Conservation (phyloP, 2,888 invertebrate species). For the Napeogenes inachia region DNA sequence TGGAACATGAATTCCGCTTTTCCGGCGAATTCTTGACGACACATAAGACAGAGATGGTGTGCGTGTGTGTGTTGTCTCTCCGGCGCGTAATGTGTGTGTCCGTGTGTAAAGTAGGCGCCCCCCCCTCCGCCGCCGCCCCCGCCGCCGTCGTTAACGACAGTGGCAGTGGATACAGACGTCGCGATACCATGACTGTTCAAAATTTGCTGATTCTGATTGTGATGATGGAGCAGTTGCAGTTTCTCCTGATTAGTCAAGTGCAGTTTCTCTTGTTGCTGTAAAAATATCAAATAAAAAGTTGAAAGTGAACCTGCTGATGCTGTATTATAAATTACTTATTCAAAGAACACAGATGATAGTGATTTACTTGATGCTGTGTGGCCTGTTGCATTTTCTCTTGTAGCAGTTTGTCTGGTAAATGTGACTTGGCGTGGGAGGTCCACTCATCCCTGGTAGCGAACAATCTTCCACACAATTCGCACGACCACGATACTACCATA, state of each 20-base stretch:
- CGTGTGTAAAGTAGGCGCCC: constrained; percentile 68
- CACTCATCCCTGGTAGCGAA: constrained; percentile 86
- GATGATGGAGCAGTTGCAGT: constrained; percentile 67
- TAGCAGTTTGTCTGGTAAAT: constrained; percentile 77
- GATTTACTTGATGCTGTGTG: constrained; percentile 61
- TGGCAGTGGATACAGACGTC: constrained; percentile 65
- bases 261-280: constrained; percentile 71
- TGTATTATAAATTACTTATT: no score
- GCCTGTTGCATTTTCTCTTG: constrained; percentile 72
- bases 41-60: constrained; percentile 80
- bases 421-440: constrained; percentile 85
- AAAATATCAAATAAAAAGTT: neutral
- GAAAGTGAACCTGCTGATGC: neutral
- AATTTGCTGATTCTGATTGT: constrained; percentile 71
- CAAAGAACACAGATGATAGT: no score
- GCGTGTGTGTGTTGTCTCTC: constrained; percentile 70
- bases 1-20: constrained; percentile 84
- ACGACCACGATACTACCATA: constrained; percentile 83
- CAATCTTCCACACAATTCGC: constrained; percentile 84
- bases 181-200: constrained; percentile 68
- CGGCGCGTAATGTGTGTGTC: constrained; percentile 68
- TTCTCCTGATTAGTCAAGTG: constrained; percentile 72
- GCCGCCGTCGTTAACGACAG: constrained; percentile 63
- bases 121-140: constrained; percentile 43
- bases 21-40: constrained; percentile 80